phyloP scores from a whole-genome alignment of 2,888 invertebrate species.

The Panzeria rudis region DNA sequence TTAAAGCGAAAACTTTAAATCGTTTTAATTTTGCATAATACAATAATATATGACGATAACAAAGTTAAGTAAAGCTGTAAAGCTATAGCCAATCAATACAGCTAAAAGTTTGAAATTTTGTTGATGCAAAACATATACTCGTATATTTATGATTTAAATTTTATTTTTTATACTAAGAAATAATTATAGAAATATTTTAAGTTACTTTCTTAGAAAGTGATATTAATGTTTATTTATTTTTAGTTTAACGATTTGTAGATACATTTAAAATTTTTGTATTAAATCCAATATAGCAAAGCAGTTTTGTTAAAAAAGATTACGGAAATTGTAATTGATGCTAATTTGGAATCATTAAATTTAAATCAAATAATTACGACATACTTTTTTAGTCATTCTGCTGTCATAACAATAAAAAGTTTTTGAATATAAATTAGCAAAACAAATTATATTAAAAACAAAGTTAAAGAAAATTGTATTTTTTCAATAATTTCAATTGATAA shows the following conservation, averaged over 20 bases:
- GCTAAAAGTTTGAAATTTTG: slow-evolving; percentile 1
- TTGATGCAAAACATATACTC: neutral
- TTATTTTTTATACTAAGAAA: neutral
- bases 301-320: neutral
- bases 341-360: neutral
- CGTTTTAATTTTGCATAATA: slow-evolving; percentile 6
- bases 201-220: slow-evolving; percentile 9
- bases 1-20: slow-evolving; percentile 9
- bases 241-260: too few species aligned
- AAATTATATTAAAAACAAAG: too few species aligned
- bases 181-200: neutral
- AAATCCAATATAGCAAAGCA: neutral
- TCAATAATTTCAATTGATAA: too few species aligned
- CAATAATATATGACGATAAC: neutral
- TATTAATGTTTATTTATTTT: slow-evolving; percentile 16
- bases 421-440: too few species aligned
- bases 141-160: neutral
- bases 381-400: too few species aligned
- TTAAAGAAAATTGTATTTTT: too few species aligned
- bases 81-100: neutral
- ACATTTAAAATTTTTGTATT: neutral
- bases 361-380: neutral
- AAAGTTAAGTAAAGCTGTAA: slow-evolving; percentile 1
- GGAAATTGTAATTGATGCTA: neutral
- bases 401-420: too few species aligned